Conservation (phyloP, 2,888 invertebrate genomes). For the Catocala sponsa region DNA sequence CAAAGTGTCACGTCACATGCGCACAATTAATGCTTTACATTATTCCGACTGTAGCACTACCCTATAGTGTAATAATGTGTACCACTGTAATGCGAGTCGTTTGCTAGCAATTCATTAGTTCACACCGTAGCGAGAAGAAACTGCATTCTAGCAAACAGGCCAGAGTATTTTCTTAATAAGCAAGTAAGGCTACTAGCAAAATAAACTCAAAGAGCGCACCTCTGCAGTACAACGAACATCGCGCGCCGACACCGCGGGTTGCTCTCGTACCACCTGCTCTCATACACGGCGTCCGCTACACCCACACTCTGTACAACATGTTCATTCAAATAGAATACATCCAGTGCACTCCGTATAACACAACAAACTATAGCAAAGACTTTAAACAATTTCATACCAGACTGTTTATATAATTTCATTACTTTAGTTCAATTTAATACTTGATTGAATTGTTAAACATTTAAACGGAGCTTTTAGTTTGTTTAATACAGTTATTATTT, state of each 20-base stretch:
- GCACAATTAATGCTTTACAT: too few relatives aligned
- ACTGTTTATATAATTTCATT: conserved; percentile 6
- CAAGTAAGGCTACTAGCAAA: conserved; percentile 32
- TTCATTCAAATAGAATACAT: conserved; percentile 1
- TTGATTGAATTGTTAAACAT: conserved; percentile 8
- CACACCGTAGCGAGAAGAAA: not conserved
- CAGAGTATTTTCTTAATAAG: conserved; percentile 26
- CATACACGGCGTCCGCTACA: conserved; percentile 72
- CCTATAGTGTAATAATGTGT: too few relatives aligned
- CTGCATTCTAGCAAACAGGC: conserved; percentile 3
- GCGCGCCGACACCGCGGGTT: conserved; percentile 66
- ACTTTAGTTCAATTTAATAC: conserved; percentile 7
- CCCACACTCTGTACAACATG: conserved; percentile 65
- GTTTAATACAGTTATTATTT: not conserved
- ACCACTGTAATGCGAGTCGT: not conserved
- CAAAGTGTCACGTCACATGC: too few relatives aligned
- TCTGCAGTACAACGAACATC: conserved; percentile 69
- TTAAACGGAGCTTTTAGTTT: conserved; percentile 1
- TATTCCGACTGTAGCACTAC: too few relatives aligned
- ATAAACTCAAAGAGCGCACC: conserved; percentile 55
- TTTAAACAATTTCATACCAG: too few relatives aligned
- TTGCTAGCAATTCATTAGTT: not conserved
- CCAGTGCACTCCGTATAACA: not conserved
- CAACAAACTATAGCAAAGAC: too few relatives aligned
- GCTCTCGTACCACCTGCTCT: conserved; percentile 40